Base-by-base conservation (phyloP, 2,888 invertebrate species). In the Thysanoteuthis rhombus region DNA sequence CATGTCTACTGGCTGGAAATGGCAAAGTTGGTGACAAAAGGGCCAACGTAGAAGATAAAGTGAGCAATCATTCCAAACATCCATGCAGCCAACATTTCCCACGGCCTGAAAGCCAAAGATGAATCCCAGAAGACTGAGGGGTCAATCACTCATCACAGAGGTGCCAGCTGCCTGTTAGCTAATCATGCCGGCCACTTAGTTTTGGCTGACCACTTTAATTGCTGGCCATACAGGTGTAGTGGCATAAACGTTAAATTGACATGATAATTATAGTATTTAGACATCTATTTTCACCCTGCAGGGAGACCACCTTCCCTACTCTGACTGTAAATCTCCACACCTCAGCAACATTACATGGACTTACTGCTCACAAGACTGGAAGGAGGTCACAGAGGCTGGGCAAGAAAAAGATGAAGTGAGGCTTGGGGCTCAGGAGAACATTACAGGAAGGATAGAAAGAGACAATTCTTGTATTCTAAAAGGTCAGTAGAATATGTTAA, bases 181-280 rank as follows among this genome's bases (percentile, higher is more conserved):
- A 75, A 75, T 75, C 75, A 75, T 36, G 75, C 19, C 16, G 12
- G 75, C 75, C 75, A 75, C n/a, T 75, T 75, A 75, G 75, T 75
- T 75, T 75, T 8, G 75, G n/a, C n/a, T 75, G 75, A 75, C n/a
- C 75, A n/a, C n/a, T 75, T 36, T 75, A 75, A 75, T 75, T 75
- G 75, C 75, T 36, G 75, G 75, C 75, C 75, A 75, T 75, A 75
- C 75, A 75, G 75, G 75, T 75, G 75, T 75, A 75, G 75, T 75
- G 36, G 75, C 75, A 36, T 75, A 75, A 75, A 75, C 36, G 75
- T 75, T 75, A 75, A 75, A 75, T 75, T 75, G 75, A 75, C 75
- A 75, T 75, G 75, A 75, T 75, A 75, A 75, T 75, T 75, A 75
- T 75, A 75, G 75, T 75, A 75, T 75, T 75, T 75, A 75, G 75